Evolutionary conservation across 2,113 vertebrate species (phyloP).

Genomic region (Jaculus jaculus): DNA sequence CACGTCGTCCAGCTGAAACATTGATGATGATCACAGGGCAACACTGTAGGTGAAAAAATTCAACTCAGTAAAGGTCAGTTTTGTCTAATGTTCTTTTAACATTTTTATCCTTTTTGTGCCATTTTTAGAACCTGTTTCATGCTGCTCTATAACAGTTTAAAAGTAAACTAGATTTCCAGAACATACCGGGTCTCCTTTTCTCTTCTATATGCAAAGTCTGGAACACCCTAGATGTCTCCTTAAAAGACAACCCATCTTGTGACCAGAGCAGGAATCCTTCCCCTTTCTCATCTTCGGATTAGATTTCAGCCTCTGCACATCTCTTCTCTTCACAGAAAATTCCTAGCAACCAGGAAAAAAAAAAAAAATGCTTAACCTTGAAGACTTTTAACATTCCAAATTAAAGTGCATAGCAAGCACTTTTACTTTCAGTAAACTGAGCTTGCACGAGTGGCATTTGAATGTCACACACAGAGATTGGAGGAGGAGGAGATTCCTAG

Average conservation of each 20-base stretch:
- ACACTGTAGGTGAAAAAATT: neutral
- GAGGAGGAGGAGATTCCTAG: neutral
- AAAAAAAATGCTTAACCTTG: slow-evolving; percentile 51
- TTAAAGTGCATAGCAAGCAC: neutral
- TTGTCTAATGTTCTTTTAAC: neutral
- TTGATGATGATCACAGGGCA: slow-evolving; percentile 29
- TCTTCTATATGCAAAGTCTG: neutral
- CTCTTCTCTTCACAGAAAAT: neutral
- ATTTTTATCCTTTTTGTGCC: neutral
- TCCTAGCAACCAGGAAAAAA: neutral
- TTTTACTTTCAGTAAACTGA: neutral
- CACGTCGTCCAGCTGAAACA: neutral
- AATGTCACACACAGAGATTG: neutral
- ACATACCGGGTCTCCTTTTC: neutral
- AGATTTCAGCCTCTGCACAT: neutral
- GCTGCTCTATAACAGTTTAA: neutral
- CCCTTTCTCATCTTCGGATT: neutral
- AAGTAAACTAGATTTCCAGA: neutral
- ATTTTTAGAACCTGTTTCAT: neutral
- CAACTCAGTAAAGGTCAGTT: neutral
- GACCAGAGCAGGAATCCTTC: neutral
- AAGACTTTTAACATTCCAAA: slow-evolving; percentile 17
- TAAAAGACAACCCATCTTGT: neutral
- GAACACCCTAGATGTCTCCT: neutral
- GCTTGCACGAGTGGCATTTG: neutral